Evolutionary conservation across 35 echinoderm and acorn worm genomes (phyloP), one percentile per base, ranked within the genome.

Genomic region (Patiria miniata): DNA sequence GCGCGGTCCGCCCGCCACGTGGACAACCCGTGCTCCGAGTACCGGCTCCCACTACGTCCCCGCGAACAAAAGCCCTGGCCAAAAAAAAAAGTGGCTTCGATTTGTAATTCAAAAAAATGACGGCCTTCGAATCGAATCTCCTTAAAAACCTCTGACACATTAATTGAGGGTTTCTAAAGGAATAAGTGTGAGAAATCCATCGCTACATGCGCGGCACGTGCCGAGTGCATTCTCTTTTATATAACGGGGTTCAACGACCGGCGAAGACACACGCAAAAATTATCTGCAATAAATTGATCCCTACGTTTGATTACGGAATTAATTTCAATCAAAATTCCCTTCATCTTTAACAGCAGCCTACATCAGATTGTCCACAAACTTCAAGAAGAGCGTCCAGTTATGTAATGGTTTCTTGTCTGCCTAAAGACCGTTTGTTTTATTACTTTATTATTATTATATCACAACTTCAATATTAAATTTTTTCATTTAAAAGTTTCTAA

Each of bases 81-180:
- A n/a, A n/a, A n/a, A 30, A 30, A 23, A 73, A 73, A 73, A 73
- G 65, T 73, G 65, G 65, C 65, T n/a, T 30, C 23, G 65, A 73
- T 34, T 73, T 73, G 26, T 30, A 73, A 73, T 73, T 47, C 12
- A 47, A 6, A 6, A 12, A 12, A 47, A 47, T 47, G 12, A 47
- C 42, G 65, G 65, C 65, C 65, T 73, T 73, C 65, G 21, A 73
- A 34, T 73, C 57, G 0, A 26, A 18, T 60, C 2, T 60, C 61
- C 34, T 8, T 14, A 1, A 23, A 61, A 61, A 61, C 2, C 21
- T 69, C 26, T 5, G 14, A 69, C 61, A 69, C 26, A 69, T 69
- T 69, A 32, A 32, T 36, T 47, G 42, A 47, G 12, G 42, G 12
- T 47, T 47, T 4, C 42, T 47, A 47, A 47, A n/a, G 42, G 42